A percentile compares a stretch with the other conserved stretches of the same genome.
phyloP scores from a whole-genome alignment of 2,113 vertebrate species.

The Psettodes erumei region DNA sequence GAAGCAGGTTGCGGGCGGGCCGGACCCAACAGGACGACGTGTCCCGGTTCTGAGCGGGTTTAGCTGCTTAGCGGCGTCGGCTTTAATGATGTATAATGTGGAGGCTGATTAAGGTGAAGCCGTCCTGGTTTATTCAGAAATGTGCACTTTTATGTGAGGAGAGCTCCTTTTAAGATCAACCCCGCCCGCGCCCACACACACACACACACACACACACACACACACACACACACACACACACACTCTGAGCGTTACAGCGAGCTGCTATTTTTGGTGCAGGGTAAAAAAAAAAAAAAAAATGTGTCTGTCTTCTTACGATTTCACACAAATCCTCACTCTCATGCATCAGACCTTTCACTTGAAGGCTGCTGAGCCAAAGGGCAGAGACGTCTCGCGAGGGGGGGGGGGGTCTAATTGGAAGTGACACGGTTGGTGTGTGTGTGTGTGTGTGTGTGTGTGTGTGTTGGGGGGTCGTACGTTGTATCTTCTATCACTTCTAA shows the following conservation, averaged over 20 bases:
- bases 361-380: constrained; percentile 60
- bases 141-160: constrained; percentile 62
- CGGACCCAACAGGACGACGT: constrained; percentile 46
- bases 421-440: constrained; percentile 66
- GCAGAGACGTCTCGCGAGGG: constrained; percentile 65
- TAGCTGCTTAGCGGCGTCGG: constrained; percentile 67
- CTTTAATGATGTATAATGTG: constrained; percentile 74
- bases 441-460: too few species aligned
- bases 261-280: constrained; percentile 72
- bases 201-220: too few species aligned
- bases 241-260: constrained; percentile 51
- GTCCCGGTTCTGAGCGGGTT: constrained; percentile 68
- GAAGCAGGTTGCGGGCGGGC: constrained; percentile 73
- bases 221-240: too few species aligned
- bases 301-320: constrained; percentile 41
- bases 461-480: too few species aligned
- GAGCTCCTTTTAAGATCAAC: constrained; percentile 59
- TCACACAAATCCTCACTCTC: constrained; percentile 53
- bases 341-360: constrained; percentile 55
- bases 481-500: constrained; percentile 48
- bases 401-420: constrained; percentile 79
- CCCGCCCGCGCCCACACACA: too few species aligned
- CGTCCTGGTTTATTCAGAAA: constrained; percentile 60
- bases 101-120: constrained; percentile 70
- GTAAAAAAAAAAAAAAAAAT: too few species aligned